Percentiles rank a stretch among this genome's conserved stretches.
phyloP scores from a whole-genome alignment of 2,797 vertebrate species.

The Epinephelus coioides region DNA sequence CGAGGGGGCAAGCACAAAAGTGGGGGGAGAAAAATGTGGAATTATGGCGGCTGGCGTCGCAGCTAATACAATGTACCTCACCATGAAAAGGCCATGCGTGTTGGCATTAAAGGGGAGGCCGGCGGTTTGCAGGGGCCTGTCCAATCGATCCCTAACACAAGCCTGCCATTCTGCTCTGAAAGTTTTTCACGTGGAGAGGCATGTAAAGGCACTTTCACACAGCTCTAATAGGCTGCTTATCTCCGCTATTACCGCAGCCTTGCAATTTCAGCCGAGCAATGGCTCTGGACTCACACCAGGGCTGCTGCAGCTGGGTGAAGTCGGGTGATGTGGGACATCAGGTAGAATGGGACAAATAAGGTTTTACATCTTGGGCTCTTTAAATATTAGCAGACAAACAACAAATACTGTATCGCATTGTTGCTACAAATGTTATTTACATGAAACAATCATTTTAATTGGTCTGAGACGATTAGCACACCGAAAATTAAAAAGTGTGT shows the following conservation, averaged over 20 bases:
- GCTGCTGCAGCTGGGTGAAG: neutral
- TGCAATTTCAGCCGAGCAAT: conserved; percentile 44
- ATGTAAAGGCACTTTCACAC: conserved; percentile 65
- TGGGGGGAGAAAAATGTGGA: conserved; percentile 38
- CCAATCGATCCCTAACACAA: conserved; percentile 64
- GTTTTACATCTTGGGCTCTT: no score
- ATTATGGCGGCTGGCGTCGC: conserved; percentile 40
- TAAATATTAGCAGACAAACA: no score
- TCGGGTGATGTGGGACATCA: no score
- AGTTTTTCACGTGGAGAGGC: conserved; percentile 45
- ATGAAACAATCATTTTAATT: no score
- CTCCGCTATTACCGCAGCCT: conserved; percentile 45
- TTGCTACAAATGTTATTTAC: no score
- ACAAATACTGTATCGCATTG: no score
- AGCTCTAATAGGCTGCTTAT: conserved; percentile 51
- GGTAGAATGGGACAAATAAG: no score
- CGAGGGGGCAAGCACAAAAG: conserved; percentile 42
- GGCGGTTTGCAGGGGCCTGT: conserved; percentile 35
- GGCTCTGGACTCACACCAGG: conserved; percentile 9
- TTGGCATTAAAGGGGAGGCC: conserved; percentile 42
- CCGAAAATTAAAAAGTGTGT: no score
- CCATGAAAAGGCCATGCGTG: conserved; percentile 56
- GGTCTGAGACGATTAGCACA: no score
- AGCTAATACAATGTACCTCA: conserved; percentile 38
- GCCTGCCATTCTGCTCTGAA: conserved; percentile 44